Evolutionary conservation across 2,797 vertebrate species (phyloP).

Genomic region (Sphenopsis melanotis): DNA sequence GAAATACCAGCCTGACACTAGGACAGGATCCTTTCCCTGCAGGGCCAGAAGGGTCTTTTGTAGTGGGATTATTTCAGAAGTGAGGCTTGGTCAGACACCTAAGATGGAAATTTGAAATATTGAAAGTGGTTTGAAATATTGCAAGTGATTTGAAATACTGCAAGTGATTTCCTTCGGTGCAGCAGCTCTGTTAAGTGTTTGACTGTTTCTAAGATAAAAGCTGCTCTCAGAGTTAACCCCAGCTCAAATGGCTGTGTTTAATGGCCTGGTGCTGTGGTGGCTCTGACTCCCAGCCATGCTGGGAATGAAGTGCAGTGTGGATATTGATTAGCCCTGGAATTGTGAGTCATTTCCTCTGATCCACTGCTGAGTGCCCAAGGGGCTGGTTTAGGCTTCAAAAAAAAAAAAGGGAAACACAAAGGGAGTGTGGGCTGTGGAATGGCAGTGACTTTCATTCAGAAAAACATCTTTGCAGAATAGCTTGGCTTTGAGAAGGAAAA

Average conservation of each 20-base stretch:
- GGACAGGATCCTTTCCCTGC: background rate
- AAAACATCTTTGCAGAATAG: background rate
- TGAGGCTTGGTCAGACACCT: background rate
- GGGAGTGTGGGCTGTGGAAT: background rate
- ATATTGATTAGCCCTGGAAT: slow-evolving; percentile 24
- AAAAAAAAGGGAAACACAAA: background rate
- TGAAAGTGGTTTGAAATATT: background rate
- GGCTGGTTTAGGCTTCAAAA: slow-evolving; percentile 20
- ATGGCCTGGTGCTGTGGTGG: background rate
- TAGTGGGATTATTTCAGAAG: background rate
- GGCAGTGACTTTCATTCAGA: slow-evolving; percentile 11
- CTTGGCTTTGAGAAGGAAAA: background rate
- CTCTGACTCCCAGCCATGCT: background rate
- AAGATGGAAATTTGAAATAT: background rate
- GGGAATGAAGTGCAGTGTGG: background rate
- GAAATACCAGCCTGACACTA: background rate
- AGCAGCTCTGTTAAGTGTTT: background rate
- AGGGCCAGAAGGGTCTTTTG: background rate
- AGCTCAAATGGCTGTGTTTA: background rate
- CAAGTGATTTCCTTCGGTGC: background rate
- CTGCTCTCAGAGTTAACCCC: background rate
- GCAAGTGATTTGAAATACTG: background rate
- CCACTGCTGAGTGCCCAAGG: slow-evolving; percentile 20
- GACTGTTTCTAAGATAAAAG: background rate
- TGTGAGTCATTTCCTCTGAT: background rate